Evolutionary conservation across 2,113 vertebrate species (phyloP).

Genomic region (Mesembrinibis cayennensis): DNA sequence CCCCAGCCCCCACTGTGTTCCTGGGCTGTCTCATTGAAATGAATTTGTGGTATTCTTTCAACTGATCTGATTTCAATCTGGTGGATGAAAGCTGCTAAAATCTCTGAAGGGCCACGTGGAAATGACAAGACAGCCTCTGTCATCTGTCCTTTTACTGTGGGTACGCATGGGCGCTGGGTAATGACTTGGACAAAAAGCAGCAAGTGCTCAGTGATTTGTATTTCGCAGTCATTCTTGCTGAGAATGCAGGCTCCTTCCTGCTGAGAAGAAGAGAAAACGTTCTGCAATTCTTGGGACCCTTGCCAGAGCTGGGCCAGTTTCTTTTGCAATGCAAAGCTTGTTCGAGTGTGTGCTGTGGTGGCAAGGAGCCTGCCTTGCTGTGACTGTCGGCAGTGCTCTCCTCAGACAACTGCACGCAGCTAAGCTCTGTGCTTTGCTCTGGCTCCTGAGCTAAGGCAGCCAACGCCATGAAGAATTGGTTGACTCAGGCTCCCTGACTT

Average conservation of each 20-base stretch:
- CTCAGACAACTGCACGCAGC: not conserved
- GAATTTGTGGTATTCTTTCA: not conserved
- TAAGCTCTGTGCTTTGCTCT: not conserved
- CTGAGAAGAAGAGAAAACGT: not conserved
- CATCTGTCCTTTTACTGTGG: not conserved
- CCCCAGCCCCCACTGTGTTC: not conserved
- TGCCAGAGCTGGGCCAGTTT: not conserved
- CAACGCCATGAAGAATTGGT: accelerated
- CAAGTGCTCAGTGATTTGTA: not conserved
- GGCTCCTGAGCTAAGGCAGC: not conserved
- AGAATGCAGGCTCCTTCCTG: not conserved
- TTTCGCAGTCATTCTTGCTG: not conserved
- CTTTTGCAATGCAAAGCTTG: not conserved
- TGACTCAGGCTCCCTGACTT: not conserved
- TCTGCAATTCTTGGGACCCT: not conserved
- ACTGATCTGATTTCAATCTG: not conserved
- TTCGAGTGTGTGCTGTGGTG: not conserved
- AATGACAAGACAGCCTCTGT: not conserved
- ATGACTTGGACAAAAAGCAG: not conserved
- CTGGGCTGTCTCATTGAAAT: not conserved
- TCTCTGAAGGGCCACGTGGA: not conserved
- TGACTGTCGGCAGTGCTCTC: not conserved
- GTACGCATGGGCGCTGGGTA: not conserved
- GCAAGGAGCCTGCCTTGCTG: not conserved
- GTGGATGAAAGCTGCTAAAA: not conserved